Percentiles rank a stretch among this genome's conserved stretches.
Conservation (phyloP, 2,113 vertebrate species). For the Lophius piscatorius region DNA sequence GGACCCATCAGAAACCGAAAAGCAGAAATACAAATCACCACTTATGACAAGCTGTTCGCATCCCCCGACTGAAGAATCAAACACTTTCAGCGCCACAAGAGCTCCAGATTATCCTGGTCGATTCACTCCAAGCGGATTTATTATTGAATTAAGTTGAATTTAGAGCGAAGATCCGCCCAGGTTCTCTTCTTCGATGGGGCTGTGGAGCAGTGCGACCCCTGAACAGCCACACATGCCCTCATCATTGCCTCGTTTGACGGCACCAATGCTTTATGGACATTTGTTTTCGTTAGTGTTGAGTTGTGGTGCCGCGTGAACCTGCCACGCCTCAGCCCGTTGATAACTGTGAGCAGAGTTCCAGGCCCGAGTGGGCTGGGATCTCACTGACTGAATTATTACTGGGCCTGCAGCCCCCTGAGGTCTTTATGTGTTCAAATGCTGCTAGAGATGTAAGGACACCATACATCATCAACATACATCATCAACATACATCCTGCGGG, state of each 20-base stretch:
- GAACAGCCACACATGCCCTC: not conserved
- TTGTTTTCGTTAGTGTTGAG: conserved; percentile 33
- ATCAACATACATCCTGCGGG: no score
- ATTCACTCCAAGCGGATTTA: not conserved
- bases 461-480: no score
- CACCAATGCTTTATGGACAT: conserved; percentile 13
- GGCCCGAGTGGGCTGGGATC: not conserved
- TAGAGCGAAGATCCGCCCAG: not conserved
- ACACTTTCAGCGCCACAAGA: conserved; percentile 13
- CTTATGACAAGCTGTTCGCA: not conserved
- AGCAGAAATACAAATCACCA: not conserved
- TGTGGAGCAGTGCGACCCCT: not conserved
- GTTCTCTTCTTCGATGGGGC: not conserved
- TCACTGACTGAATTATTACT: conserved; percentile 7
- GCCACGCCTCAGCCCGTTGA: conserved; percentile 2
- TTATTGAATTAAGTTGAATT: conserved; percentile 29
- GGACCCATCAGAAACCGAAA: not conserved
- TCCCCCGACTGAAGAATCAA: not conserved
- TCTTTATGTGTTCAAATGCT: not conserved
- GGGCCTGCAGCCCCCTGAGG: not conserved
- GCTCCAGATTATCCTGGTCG: not conserved
- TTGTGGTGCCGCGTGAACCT: not conserved
- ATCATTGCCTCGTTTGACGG: not conserved
- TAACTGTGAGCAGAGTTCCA: conserved; percentile 1
- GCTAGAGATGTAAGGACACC: not conserved